Conservation (phyloP, 2,113 vertebrate species). For the Gymnarchus niloticus region DNA sequence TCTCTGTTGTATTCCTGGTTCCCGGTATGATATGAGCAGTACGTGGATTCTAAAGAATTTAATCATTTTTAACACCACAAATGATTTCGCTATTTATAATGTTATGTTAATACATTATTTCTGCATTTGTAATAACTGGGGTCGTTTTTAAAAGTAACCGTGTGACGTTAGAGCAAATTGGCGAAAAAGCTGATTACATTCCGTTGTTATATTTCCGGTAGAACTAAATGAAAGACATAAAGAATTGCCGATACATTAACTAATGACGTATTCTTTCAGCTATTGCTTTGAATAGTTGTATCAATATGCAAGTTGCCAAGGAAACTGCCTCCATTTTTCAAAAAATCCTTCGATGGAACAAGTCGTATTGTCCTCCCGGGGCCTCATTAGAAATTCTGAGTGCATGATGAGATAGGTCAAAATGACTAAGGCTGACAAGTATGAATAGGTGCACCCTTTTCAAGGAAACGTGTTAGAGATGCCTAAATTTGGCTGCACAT, state of each 20-base stretch:
- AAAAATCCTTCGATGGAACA: constrained; percentile 23
- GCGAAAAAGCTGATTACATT: background rate
- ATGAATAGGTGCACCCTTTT: constrained; percentile 3
- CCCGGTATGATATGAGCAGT: too few relatives aligned
- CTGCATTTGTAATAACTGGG: too few relatives aligned
- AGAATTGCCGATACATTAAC: too few relatives aligned
- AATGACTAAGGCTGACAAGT: constrained; percentile 22
- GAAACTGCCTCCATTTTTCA: constrained; percentile 27
- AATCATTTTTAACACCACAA: too few relatives aligned
- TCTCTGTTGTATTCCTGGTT: too few relatives aligned
- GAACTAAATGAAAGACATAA: background rate
- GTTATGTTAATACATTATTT: too few relatives aligned
- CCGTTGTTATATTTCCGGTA: background rate
- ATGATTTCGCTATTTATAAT: too few relatives aligned
- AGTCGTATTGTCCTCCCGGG: constrained; percentile 15
- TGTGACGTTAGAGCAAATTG: background rate
- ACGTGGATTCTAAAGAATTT: too few relatives aligned
- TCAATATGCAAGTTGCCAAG: constrained; percentile 34
- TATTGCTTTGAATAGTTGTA: constrained; percentile 13
- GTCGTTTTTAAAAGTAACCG: background rate
- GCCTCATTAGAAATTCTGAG: constrained; percentile 23
- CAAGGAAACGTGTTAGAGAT: background rate
- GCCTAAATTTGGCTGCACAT: background rate
- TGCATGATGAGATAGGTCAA: background rate
- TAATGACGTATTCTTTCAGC: background rate